A percentile compares a stretch with the other conserved stretches of the same genome.
Conservation (phyloP, 2,113 vertebrate genomes). For the Alligator sinensis region DNA sequence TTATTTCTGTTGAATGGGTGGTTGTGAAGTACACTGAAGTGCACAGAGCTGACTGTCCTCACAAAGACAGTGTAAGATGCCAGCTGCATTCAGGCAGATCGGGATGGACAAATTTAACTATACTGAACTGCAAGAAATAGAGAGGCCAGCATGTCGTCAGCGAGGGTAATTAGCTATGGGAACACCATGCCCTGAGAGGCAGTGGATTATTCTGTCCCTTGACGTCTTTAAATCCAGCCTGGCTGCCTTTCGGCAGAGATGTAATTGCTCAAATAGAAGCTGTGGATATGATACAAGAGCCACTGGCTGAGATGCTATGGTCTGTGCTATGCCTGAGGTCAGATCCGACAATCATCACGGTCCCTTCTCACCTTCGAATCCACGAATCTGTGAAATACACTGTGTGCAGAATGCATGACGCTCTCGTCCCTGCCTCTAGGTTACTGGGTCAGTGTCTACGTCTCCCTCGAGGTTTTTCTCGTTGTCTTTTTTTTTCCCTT, state of each 20-base stretch:
- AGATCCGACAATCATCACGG: background rate
- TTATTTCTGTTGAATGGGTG: background rate
- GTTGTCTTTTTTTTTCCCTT: background rate
- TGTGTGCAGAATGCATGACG: background rate
- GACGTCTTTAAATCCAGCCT: background rate
- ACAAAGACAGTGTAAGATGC: background rate
- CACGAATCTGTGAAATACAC: background rate
- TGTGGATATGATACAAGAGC: background rate
- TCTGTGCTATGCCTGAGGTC: background rate
- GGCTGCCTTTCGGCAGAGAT: background rate
- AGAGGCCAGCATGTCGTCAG: background rate
- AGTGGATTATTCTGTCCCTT: background rate
- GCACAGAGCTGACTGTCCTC: background rate
- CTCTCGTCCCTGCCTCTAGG: background rate
- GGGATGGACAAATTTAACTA: background rate
- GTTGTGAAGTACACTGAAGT: background rate
- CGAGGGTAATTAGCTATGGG: background rate
- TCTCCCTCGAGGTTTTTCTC: rapidly evolving
- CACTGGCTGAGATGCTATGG: background rate
- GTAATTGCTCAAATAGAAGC: background rate
- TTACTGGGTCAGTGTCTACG: background rate
- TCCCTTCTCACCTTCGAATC: background rate
- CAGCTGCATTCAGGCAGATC: background rate
- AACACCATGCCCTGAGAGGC: background rate
- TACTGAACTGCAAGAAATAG: rapidly evolving